These are phyloP conservation scores for Oegoconia quadripuncta DNA, from an alignment of 2,888 invertebrate species.

Conservation along the genomic window DNA sequence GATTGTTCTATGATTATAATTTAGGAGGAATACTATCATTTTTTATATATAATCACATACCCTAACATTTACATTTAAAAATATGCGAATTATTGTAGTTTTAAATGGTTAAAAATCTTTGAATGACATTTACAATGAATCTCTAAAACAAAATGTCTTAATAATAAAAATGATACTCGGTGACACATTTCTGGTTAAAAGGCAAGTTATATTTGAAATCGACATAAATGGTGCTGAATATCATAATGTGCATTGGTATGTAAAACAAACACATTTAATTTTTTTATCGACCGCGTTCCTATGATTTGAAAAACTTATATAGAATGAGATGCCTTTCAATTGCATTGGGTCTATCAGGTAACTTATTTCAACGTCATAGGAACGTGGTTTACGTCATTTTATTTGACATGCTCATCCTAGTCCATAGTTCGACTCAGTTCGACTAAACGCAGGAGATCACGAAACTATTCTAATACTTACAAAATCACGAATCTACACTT, in stretches of 20 bases:
- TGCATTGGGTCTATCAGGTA: no score
- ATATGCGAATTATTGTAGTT: not conserved
- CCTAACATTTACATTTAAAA: slow-evolving; percentile 26
- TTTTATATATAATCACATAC: slow-evolving; percentile 44
- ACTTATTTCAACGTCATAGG: no score
- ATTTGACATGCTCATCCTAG: no score
- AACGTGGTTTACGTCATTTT: no score
- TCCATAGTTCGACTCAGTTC: slow-evolving; percentile 55
- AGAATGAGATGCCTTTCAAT: no score
- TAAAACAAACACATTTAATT: slow-evolving; percentile 6
- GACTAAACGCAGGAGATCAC: slow-evolving; percentile 69
- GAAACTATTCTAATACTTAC: slow-evolving; percentile 66
- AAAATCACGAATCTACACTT: slow-evolving; percentile 23
- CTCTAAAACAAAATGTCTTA: slow-evolving; percentile 2
- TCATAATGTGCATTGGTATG: slow-evolving; percentile 28
- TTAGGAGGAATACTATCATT: slow-evolving; percentile 61
- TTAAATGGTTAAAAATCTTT: not conserved
- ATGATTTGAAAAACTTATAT: slow-evolving; percentile 26
- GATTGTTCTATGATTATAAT: slow-evolving; percentile 34
- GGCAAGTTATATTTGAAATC: slow-evolving; percentile 29
- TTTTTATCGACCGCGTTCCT: slow-evolving; percentile 6
- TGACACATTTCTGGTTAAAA: slow-evolving; percentile 24
- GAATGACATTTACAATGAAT: slow-evolving; percentile 8
- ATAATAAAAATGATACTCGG: not conserved
- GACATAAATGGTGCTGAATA: slow-evolving; percentile 33